Percentiles rank a stretch among this genome's conserved stretches.
Evolutionary conservation across 2,888 invertebrate genomes (phyloP).

Genomic region (Entomobrya multifasciata): DNA sequence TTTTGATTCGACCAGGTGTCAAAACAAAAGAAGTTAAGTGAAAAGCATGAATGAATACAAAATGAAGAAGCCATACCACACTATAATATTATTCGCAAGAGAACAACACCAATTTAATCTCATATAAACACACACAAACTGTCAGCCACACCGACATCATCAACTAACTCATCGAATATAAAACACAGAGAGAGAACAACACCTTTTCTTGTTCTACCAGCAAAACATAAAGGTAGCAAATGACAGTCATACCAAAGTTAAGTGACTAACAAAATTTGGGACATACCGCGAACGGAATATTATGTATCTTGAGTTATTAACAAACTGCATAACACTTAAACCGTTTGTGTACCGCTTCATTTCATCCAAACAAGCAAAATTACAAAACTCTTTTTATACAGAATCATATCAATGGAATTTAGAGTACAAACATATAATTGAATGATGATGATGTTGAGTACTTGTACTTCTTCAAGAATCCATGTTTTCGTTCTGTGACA

Average conservation of each 20-base stretch:
- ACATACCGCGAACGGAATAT: too few species aligned
- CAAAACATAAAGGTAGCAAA: neutral
- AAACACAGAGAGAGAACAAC: conserved; percentile 42
- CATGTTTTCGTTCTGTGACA: neutral
- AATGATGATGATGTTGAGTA: neutral
- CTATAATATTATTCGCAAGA: neutral
- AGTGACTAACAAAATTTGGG: too few species aligned
- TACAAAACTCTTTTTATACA: neutral
- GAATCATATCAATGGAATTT: conserved; percentile 13
- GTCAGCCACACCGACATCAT: conserved; percentile 22
- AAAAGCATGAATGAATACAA: conserved; percentile 62
- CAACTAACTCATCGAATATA: conserved; percentile 12
- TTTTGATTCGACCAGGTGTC: conserved; percentile 78
- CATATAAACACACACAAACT: conserved; percentile 15
- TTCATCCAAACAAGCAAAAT: neutral
- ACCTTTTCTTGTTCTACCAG: neutral
- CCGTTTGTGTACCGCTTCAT: conserved; percentile 47
- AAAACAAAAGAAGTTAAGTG: conserved; percentile 73
- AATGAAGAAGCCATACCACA: conserved; percentile 58
- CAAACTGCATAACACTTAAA: too few species aligned
- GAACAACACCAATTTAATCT: conserved; percentile 34
- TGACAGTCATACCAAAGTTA: too few species aligned
- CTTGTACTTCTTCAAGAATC: neutral
- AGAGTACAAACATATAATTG: neutral
- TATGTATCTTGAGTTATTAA: too few species aligned